Base-by-base conservation (phyloP, 1,140 invertebrate genomes). In the Leptopilina boulardi region DNA sequence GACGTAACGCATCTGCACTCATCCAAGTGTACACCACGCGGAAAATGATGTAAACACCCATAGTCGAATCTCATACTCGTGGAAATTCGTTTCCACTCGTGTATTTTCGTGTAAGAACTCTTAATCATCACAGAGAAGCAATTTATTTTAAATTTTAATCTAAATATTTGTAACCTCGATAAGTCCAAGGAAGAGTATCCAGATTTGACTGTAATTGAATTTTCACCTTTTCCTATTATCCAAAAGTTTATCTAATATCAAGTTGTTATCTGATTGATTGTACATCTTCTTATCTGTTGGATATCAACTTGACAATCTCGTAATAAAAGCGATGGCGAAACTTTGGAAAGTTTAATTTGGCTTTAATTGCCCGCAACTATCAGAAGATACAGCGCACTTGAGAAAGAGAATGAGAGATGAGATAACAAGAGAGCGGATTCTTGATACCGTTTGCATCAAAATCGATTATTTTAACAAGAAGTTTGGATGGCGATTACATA, bases 1-100 rank as follows among this genome's bases (percentile, higher is more conserved):
- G 56, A 66, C 23, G 59, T 66, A 66, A 66, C 59, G 59, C 59
- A 66, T 66, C 59, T 66, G 23, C 54, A 26, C 21, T 56, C 21
- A 23, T 10, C 59, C 56, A 26, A 26, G 21, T 66, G 26, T 66
- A 21, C 19, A 23, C n/a, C 59, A 8, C 59, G 59, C 13, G 23
- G 59, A 66, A 66, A 66, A 30, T 66, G 59, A 66, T n/a, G 21
- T 30, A 66, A 66, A 66, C 23, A 38, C 21, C 11, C 59, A n/a
- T n/a, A 23, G 59, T n/a, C 13, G 15, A 15, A 66, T 13, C 26
- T 66, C n/a, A n/a, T n/a, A 5, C 30, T n/a, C 59, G 59, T 13
- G 9, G 13, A 23, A 66, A 66, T 23, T 66, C 59, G 23, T 23
- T 1, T 23, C 23, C 26, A 66, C 3, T 66, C 26, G 59, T 11